phyloP scores from a whole-genome alignment of 2,113 vertebrate species.

The Corythoichthys haematopterus region DNA sequence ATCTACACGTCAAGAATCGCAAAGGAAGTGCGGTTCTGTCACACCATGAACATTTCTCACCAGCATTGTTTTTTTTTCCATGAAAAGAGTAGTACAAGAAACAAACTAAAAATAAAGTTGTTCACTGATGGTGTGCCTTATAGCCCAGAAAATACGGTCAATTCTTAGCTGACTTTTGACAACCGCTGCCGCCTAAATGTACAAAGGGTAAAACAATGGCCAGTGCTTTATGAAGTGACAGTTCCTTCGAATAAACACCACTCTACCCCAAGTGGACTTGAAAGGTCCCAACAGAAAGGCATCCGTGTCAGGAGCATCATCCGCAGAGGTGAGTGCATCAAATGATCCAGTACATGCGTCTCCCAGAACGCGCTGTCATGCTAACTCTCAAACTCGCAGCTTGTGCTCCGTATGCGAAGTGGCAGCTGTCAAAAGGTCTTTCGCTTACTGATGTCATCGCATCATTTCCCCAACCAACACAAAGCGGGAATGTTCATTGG shows the following conservation, averaged over 20 bases:
- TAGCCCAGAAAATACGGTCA: too few relatives aligned
- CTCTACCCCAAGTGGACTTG: constrained; percentile 15
- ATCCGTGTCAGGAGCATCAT: constrained; percentile 29
- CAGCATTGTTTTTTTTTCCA: neutral
- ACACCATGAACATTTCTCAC: neutral
- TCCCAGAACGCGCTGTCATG: constrained; percentile 35
- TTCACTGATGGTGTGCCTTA: neutral
- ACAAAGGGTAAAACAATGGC: neutral
- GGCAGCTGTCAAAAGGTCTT: constrained; percentile 48
- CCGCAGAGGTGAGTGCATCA: constrained; percentile 29
- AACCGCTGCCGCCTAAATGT: neutral
- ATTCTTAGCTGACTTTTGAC: neutral
- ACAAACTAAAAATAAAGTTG: constrained; percentile 1
- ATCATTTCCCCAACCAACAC: constrained; percentile 30
- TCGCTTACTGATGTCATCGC: constrained; percentile 33
- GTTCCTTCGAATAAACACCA: constrained; percentile 15
- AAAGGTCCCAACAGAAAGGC: constrained; percentile 12
- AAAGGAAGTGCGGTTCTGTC: constrained; percentile 4
- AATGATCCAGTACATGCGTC: constrained; percentile 10
- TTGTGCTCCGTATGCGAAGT: constrained; percentile 37
- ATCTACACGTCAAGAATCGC: neutral
- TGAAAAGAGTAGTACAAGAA: constrained; percentile 5
- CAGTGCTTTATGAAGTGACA: constrained; percentile 15
- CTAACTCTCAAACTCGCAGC: constrained; percentile 23
- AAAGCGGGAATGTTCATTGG: constrained; percentile 30